phyloP scores from a whole-genome alignment of 2,797 vertebrate species.

The Sitta carolinensis region DNA sequence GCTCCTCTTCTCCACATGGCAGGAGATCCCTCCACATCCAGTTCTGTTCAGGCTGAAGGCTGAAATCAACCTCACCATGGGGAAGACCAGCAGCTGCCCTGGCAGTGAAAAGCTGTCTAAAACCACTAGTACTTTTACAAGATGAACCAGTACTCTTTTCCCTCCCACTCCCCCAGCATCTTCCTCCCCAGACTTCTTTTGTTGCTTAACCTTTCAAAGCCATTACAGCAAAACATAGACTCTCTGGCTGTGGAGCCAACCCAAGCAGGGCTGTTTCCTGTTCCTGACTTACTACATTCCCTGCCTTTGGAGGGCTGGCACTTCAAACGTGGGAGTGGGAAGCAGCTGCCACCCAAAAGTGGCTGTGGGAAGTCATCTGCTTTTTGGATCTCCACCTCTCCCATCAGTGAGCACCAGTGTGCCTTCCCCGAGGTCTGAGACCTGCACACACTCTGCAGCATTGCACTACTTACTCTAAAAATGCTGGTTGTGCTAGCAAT shows the following conservation, averaged over 20 bases:
- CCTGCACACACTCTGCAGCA: fast-evolving
- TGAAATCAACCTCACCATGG: background rate
- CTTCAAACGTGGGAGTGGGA: background rate
- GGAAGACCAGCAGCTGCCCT: background rate
- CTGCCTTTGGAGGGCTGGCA: background rate
- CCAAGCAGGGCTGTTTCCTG: background rate
- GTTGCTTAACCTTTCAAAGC: background rate
- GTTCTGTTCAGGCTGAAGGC: background rate
- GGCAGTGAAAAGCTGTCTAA: background rate
- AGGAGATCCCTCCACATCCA: background rate
- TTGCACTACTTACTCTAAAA: background rate
- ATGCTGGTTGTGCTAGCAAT: background rate
- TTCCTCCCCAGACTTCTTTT: fast-evolving
- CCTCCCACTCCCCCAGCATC: fast-evolving
- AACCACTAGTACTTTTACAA: background rate
- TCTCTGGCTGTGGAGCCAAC: background rate
- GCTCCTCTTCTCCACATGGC: background rate
- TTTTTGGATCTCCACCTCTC: background rate
- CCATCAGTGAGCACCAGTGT: fast-evolving
- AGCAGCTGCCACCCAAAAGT: background rate
- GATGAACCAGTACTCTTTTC: background rate
- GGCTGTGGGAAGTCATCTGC: background rate
- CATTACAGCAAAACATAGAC: background rate
- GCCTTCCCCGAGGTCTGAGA: background rate
- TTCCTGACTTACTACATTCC: background rate